Evolutionary conservation across 2,888 invertebrate species (phyloP).

Genomic region (Drosophila infuscata): DNA sequence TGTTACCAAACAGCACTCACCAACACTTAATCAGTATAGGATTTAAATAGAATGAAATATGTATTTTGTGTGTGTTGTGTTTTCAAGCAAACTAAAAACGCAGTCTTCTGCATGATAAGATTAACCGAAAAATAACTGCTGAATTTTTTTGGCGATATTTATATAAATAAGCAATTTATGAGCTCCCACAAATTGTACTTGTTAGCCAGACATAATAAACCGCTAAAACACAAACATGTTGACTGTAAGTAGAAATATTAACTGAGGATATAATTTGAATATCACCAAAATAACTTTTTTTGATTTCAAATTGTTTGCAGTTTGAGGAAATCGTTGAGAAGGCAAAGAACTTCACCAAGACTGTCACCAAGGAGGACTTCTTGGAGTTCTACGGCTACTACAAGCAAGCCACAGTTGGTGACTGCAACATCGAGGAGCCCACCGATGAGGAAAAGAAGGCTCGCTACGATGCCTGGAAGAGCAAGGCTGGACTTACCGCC

Average conservation of each 20-base stretch:
- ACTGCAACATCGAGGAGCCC: slow-evolving; percentile 92
- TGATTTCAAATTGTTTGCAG: slow-evolving; percentile 81
- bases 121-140: slow-evolving; percentile 37
- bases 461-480: slow-evolving; percentile 96
- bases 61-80: slow-evolving; percentile 11
- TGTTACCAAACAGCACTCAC: neutral
- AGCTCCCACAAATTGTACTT: slow-evolving; percentile 61
- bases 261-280: neutral
- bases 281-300: neutral
- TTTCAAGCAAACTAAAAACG: slow-evolving; percentile 19
- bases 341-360: slow-evolving; percentile 90
- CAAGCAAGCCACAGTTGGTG: slow-evolving; percentile 93
- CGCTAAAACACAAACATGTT: slow-evolving; percentile 63
- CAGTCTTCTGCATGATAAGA: slow-evolving; percentile 48
- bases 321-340: slow-evolving; percentile 91
- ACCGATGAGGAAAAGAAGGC: slow-evolving; percentile 96
- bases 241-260: slow-evolving; percentile 67
- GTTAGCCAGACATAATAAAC: slow-evolving; percentile 47
- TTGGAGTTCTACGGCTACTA: slow-evolving; percentile 93
- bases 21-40: slow-evolving; percentile 19
- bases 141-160: slow-evolving; percentile 31
- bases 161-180: slow-evolving; percentile 47
- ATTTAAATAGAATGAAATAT: slow-evolving; percentile 34
- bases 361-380: slow-evolving; percentile 92
- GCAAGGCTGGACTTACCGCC: slow-evolving; percentile 91